phyloP scores from a whole-genome alignment of 2,888 invertebrate species.

The Alsophila aescularia region DNA sequence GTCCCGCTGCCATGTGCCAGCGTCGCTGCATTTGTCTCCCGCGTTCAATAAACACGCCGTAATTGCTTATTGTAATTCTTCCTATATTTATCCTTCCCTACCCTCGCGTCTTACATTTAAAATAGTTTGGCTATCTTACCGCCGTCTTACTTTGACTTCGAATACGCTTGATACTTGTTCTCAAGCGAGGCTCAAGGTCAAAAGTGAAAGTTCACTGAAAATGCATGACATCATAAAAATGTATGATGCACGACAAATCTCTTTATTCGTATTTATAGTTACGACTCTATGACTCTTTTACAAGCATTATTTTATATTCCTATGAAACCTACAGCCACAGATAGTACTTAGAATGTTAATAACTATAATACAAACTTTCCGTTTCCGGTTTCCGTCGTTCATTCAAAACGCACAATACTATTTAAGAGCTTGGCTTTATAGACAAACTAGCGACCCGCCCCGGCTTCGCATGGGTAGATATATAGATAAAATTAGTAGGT shows the following conservation, averaged over 20 bases:
- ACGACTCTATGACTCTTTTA: too few species aligned
- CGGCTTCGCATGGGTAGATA: too few species aligned
- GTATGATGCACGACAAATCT: background rate
- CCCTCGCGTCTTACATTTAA: slow-evolving; percentile 12
- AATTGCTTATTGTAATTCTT: slow-evolving; percentile 37
- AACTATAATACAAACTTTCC: too few species aligned
- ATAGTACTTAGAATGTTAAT: too few species aligned
- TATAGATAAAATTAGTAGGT: too few species aligned
- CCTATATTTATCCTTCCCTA: slow-evolving; percentile 27
- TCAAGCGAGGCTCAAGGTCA: background rate
- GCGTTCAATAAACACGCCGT: slow-evolving; percentile 38
- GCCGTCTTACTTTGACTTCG: too few species aligned
- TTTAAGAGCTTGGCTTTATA: too few species aligned
- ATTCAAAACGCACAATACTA: too few species aligned
- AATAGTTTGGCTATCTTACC: background rate
- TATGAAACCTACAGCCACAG: too few species aligned
- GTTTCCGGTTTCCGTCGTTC: too few species aligned
- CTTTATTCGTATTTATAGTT: background rate
- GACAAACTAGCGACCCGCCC: too few species aligned
- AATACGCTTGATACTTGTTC: background rate
- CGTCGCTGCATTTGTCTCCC: slow-evolving; percentile 43
- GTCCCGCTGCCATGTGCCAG: slow-evolving; percentile 48
- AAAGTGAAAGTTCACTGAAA: slow-evolving; percentile 11
- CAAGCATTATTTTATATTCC: too few species aligned
- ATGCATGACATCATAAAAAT: slow-evolving; percentile 2